phyloP scores from a whole-genome alignment of 1,140 invertebrate genomes.

The Tenebrio molitor region DNA sequence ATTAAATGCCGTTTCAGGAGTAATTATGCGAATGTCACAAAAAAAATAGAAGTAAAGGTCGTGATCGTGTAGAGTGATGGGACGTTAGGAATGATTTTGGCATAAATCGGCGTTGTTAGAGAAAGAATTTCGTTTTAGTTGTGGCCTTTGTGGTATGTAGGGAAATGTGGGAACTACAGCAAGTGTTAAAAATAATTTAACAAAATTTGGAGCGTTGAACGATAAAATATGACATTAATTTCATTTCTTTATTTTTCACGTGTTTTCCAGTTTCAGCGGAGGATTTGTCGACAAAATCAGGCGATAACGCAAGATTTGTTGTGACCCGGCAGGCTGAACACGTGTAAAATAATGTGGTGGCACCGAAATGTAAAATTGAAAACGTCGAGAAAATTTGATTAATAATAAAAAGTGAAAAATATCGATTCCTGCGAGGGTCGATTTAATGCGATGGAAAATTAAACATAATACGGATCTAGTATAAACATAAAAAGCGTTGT shows the following conservation, averaged over 20 bases:
- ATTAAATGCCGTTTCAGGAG: too few relatives aligned
- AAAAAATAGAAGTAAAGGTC: too few relatives aligned
- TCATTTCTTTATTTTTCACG: conserved; percentile 8
- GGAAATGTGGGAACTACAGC: background rate
- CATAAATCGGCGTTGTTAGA: too few relatives aligned
- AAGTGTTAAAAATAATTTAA: conserved; percentile 11
- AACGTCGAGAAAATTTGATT: conserved; percentile 17
- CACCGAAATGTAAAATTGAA: conserved; percentile 20
- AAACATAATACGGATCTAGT: too few relatives aligned
- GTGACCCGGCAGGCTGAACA: background rate
- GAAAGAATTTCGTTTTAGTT: background rate
- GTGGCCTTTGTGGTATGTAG: background rate
- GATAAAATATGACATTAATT: background rate
- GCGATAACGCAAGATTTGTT: conserved; percentile 12
- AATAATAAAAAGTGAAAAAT: conserved; percentile 6
- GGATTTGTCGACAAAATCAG: conserved; percentile 5
- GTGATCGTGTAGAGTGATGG: too few relatives aligned
- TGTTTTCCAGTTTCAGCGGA: background rate
- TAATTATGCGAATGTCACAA: too few relatives aligned
- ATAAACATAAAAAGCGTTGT: background rate
- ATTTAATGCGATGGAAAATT: conserved; percentile 8
- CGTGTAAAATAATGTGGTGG: conserved; percentile 23
- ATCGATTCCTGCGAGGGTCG: background rate
- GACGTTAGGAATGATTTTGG: too few relatives aligned
- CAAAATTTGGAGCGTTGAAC: background rate